Evolutionary conservation across 2,797 vertebrate genomes (phyloP).

Genomic region (Gouania willdenowi): DNA sequence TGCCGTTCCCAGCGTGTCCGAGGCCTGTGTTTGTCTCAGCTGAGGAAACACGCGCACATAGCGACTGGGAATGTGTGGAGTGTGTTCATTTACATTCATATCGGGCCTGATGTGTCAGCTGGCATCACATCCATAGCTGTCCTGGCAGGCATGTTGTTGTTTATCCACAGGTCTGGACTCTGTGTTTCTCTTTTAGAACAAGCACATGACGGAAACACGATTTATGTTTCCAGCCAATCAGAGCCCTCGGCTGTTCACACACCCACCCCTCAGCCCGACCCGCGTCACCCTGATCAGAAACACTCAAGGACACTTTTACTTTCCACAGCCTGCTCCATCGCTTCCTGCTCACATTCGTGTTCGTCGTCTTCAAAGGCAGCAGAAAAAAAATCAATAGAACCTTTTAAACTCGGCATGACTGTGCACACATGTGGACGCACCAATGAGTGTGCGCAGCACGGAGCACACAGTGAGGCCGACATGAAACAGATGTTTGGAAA

Average conservation of each 20-base stretch:
- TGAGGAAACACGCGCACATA: conserved; percentile 41
- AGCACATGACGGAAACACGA: conserved; percentile 47
- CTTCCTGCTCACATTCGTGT: background rate
- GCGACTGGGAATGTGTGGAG: conserved; percentile 29
- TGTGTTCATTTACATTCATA: conserved; percentile 40
- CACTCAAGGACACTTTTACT: conserved; percentile 47
- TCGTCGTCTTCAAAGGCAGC: conserved; percentile 11
- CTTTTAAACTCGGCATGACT: conserved; percentile 39
- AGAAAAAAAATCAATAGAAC: conserved; percentile 16
- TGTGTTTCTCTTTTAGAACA: conserved; percentile 6
- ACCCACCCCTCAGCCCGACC: conserved; percentile 48
- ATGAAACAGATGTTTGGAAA: conserved; percentile 40
- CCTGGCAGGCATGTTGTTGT: conserved; percentile 35
- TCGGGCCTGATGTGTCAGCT: conserved; percentile 48
- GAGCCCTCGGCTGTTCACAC: conserved; percentile 29
- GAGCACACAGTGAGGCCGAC: conserved; percentile 15
- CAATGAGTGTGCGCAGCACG: conserved; percentile 10
- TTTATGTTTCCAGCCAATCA: conserved; percentile 60
- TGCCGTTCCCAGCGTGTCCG: conserved; percentile 4
- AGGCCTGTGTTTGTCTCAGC: conserved; percentile 33
- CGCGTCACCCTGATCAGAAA: conserved; percentile 49
- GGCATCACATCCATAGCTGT: conserved; percentile 16
- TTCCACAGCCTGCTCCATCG: background rate
- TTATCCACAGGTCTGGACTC: conserved; percentile 3
- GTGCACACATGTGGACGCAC: conserved; percentile 23